Percentiles rank a stretch among this genome's conserved stretches.
Conservation (phyloP, 2,113 vertebrate genomes). For the Lichenostomus cassidix region DNA sequence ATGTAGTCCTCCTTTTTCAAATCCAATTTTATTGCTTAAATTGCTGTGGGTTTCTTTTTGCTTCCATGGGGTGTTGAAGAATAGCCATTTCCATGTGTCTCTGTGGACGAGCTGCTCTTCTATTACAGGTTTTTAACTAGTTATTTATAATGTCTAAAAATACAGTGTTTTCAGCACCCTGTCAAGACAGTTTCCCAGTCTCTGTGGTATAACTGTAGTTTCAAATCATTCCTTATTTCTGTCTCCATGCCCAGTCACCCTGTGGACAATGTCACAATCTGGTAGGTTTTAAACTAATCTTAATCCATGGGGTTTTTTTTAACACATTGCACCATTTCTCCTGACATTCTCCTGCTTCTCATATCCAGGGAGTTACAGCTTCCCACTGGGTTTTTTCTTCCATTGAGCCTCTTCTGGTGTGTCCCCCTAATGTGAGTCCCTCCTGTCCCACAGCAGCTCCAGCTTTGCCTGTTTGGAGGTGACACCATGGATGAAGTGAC, state of each 20-base stretch:
- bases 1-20: not conserved
- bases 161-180: constrained; percentile 7
- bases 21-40: not conserved
- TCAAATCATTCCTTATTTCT: not conserved
- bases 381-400: not conserved
- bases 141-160: constrained; percentile 19
- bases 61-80: not conserved
- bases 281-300: not conserved
- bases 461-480: fast-evolving
- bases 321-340: not conserved
- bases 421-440: fast-evolving
- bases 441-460: not conserved
- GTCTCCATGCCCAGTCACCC: not conserved
- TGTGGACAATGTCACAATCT: not conserved
- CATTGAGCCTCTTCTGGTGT: not conserved
- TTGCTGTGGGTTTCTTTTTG: not conserved
- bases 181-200: constrained; percentile 8
- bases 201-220: not conserved
- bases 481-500: fast-evolving
- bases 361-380: not conserved
- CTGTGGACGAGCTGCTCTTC: not conserved
- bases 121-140: not conserved
- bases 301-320: not conserved
- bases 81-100: fast-evolving
- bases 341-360: not conserved